Evolutionary conservation across 2,113 vertebrate genomes (phyloP).

Genomic region (Bungarus multicinctus): DNA sequence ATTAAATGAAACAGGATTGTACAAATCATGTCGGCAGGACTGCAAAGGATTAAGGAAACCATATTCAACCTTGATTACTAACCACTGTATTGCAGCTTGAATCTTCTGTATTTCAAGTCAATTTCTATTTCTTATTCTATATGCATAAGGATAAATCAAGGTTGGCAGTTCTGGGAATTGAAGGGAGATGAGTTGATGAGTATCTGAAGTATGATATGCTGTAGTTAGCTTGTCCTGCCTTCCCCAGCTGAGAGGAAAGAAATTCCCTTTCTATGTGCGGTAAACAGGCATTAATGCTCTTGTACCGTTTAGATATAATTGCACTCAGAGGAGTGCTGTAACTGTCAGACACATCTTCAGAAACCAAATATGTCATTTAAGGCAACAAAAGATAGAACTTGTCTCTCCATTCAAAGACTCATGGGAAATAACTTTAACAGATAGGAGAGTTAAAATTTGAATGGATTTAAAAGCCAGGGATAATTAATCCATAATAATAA

Average conservation of each 20-base stretch:
- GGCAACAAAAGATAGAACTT: constrained; percentile 7
- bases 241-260: neutral
- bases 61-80: constrained; percentile 45
- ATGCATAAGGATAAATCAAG: constrained; percentile 4
- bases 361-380: constrained; percentile 17
- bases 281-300: neutral
- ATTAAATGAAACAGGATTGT: neutral
- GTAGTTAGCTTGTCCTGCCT: neutral
- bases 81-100: constrained; percentile 28
- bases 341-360: neutral
- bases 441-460: neutral
- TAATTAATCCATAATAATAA: constrained; percentile 1
- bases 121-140: neutral
- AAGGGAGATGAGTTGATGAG: constrained; percentile 4
- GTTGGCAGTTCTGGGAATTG: neutral
- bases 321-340: constrained; percentile 1
- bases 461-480: neutral
- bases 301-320: neutral
- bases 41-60: neutral
- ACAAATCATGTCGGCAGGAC: neutral
- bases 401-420: neutral
- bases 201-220: neutral
- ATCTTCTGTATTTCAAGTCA: constrained; percentile 49
- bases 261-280: neutral
- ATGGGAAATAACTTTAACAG: neutral